Evolutionary conservation across 2,797 vertebrate species (phyloP).

Genomic region (Epinephelus coioides): DNA sequence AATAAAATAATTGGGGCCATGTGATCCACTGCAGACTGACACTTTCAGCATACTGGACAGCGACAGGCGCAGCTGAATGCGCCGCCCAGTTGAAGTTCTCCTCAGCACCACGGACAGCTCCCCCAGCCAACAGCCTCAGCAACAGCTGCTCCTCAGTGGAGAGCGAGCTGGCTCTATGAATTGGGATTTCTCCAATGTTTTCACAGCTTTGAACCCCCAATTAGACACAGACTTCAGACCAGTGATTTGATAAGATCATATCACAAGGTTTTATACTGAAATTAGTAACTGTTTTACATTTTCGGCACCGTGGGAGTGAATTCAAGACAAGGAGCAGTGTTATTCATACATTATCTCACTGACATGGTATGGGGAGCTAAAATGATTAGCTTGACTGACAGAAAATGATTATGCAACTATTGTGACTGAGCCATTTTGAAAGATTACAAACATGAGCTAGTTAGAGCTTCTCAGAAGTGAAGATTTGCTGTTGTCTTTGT

Average conservation of each 20-base stretch:
- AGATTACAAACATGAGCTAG: neutral
- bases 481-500: too few species aligned
- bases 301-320: neutral
- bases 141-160: conserved; percentile 47
- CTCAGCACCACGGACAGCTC: conserved; percentile 72
- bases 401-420: too few species aligned
- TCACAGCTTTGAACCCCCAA: conserved; percentile 26
- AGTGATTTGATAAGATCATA: conserved; percentile 5
- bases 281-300: neutral
- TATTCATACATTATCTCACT: neutral
- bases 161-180: neutral
- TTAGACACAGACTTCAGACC: conserved; percentile 21
- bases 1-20: neutral
- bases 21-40: neutral
- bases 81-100: neutral
- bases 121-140: neutral
- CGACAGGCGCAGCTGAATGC: conserved; percentile 12
- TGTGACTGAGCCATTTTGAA: neutral
- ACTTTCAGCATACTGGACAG: conserved; percentile 61
- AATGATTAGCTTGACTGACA: too few species aligned
- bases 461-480: too few species aligned
- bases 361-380: neutral
- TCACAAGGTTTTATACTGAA: neutral
- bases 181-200: conserved; percentile 27
- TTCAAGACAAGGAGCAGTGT: neutral